Evolutionary conservation across 2,797 vertebrate species (phyloP).

Genomic region (Ctenopoma multispine): DNA sequence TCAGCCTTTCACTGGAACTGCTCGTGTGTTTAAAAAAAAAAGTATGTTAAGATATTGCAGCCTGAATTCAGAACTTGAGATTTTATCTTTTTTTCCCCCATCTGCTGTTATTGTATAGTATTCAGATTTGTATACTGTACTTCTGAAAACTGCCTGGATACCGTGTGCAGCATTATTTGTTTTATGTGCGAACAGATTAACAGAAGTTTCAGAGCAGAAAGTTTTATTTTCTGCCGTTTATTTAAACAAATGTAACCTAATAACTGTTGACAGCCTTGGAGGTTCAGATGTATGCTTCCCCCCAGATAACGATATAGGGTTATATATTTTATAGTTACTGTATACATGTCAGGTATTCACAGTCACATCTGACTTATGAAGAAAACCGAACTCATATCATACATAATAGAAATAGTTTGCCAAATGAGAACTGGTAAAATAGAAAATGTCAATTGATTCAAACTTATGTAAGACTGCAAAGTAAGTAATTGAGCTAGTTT

Average conservation of each 20-base stretch:
- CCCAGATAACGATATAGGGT: too few species aligned
- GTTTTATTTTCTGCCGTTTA: background rate
- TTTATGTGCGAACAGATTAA: background rate
- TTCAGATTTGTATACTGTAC: background rate
- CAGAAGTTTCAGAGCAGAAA: background rate
- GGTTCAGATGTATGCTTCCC: too few species aligned
- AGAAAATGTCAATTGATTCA: too few species aligned
- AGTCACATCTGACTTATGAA: too few species aligned
- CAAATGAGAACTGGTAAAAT: too few species aligned
- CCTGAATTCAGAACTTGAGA: background rate
- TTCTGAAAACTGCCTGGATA: too few species aligned
- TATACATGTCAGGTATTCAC: too few species aligned
- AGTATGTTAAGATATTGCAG: conserved; percentile 18
- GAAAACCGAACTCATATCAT: too few species aligned
- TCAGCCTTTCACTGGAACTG: conserved; percentile 1
- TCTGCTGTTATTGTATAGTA: conserved; percentile 8
- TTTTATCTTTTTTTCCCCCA: conserved; percentile 4
- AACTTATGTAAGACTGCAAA: background rate
- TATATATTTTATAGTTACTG: too few species aligned
- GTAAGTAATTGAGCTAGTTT: background rate
- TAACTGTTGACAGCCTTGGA: too few species aligned
- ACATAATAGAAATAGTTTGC: too few species aligned
- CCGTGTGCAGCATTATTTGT: too few species aligned
- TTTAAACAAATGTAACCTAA: background rate
- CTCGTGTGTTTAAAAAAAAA: conserved; percentile 2